phyloP scores from a whole-genome alignment of 2,888 invertebrate species.

The Agonopterix subpropinquella region DNA sequence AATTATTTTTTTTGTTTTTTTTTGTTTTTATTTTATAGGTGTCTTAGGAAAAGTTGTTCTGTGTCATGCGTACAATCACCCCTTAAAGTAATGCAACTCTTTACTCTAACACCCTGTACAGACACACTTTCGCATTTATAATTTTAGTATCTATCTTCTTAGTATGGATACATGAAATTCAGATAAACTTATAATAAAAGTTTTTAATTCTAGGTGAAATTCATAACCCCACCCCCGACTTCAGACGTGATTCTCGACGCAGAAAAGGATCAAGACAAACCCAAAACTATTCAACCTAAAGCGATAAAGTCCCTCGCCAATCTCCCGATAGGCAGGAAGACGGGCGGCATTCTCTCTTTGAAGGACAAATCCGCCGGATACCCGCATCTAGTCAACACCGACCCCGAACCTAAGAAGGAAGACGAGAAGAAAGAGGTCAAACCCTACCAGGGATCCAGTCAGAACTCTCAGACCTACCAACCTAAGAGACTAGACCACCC shows the following conservation, averaged over 20 bases:
- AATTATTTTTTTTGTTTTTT: too few relatives aligned
- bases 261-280: conserved; percentile 44
- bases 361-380: conserved; percentile 72
- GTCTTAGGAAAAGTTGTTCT: too few relatives aligned
- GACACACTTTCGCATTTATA: too few relatives aligned
- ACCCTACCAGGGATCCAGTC: conserved; percentile 30
- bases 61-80: too few relatives aligned
- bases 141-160: too few relatives aligned
- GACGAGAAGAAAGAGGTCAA: conserved; percentile 52
- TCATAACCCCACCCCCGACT: conserved; percentile 70
- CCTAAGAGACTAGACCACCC: conserved; percentile 35
- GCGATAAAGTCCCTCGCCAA: conserved; percentile 58
- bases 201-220: conserved; percentile 60
- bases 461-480: conserved; percentile 31
- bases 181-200: too few relatives aligned
- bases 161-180: too few relatives aligned
- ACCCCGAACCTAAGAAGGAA: conserved; percentile 54
- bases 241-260: conserved; percentile 46
- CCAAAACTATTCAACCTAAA: conserved; percentile 58
- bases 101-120: too few relatives aligned
- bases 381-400: conserved; percentile 64
- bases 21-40: too few relatives aligned
- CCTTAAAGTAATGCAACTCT: too few relatives aligned
- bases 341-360: conserved; percentile 68
- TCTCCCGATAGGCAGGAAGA: conserved; percentile 60